Evolutionary conservation across 2,797 vertebrate genomes (phyloP).

Genomic region (Gouania willdenowi): DNA sequence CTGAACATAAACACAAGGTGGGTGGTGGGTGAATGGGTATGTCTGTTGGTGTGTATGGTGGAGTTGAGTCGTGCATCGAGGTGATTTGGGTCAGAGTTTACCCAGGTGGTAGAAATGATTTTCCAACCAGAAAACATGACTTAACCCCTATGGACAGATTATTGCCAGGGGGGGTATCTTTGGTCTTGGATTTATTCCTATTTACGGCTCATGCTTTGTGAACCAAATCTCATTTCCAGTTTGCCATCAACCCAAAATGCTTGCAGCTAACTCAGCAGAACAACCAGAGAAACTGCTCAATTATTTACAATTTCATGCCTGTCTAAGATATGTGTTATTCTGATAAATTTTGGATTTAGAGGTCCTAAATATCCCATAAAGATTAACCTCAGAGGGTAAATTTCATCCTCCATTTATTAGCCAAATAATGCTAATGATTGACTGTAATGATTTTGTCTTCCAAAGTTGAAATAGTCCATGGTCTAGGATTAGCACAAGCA

Average conservation of each 20-base stretch:
- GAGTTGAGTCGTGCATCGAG: constrained; percentile 16
- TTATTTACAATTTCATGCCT: constrained; percentile 78
- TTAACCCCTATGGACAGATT: constrained; percentile 40
- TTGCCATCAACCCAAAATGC: constrained; percentile 50
- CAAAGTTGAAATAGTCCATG: constrained; percentile 40
- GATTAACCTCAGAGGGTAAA: constrained; percentile 61
- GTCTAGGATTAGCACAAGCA: constrained; percentile 36
- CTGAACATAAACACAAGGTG: constrained; percentile 67
- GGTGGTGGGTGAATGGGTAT: constrained; percentile 50
- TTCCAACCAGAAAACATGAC: constrained; percentile 21
- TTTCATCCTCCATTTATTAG: constrained; percentile 64
- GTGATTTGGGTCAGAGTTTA: constrained; percentile 24
- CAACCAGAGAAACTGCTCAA: constrained; percentile 59
- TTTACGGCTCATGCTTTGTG: constrained; percentile 38
- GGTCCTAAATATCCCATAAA: constrained; percentile 57
- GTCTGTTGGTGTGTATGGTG: constrained; percentile 32
- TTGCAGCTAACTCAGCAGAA: constrained; percentile 23
- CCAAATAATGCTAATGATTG: constrained; percentile 54
- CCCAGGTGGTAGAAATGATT: constrained; percentile 35
- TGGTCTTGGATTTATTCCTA: constrained; percentile 41
- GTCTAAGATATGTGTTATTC: constrained; percentile 70
- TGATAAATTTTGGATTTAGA: constrained; percentile 72
- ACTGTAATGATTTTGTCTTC: constrained; percentile 39
- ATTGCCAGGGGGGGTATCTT: constrained; percentile 5
- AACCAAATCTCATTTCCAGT: constrained; percentile 70